Evolutionary conservation across 1,140 invertebrate genomes (phyloP).

Genomic region (Polyergus mexicanus): DNA sequence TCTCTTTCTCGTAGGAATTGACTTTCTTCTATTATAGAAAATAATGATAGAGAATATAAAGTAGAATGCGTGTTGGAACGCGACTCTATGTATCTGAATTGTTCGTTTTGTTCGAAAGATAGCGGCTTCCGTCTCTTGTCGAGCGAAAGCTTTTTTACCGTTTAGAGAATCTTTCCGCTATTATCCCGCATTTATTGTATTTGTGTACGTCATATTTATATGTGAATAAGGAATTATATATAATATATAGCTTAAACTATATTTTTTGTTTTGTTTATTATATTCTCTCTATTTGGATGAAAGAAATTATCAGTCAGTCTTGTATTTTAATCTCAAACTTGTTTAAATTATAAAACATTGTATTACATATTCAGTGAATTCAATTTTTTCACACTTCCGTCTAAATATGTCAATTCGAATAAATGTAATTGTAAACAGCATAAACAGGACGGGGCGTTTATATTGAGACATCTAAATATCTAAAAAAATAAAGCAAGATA

Average conservation of each 20-base stretch:
- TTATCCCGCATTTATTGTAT: not conserved
- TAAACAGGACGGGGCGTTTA: no score
- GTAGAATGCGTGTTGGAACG: slow-evolving; percentile 21
- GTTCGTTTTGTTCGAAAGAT: slow-evolving; percentile 17
- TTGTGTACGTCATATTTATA: not conserved
- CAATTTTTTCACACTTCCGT: not conserved
- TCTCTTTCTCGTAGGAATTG: not conserved
- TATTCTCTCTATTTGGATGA: not conserved
- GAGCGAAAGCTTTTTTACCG: not conserved
- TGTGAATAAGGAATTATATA: not conserved
- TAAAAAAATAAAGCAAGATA: no score
- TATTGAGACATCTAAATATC: no score
- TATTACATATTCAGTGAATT: not conserved
- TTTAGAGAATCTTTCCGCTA: not conserved
- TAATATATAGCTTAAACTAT: no score
- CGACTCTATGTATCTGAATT: not conserved
- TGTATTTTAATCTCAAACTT: slow-evolving; percentile 2
- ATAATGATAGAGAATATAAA: slow-evolving; percentile 13
- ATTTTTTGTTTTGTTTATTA: no score
- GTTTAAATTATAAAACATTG: slow-evolving; percentile 2
- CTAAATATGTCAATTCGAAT: not conserved
- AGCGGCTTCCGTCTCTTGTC: slow-evolving; percentile 5
- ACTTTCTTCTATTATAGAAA: not conserved
- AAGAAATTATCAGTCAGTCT: not conserved
- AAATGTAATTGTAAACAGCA: no score